Percentiles rank a stretch among this genome's conserved stretches.
These are phyloP conservation scores for Tethea ocularis DNA, from an alignment of 2,888 invertebrate genomes.

Conservation along the genomic window DNA sequence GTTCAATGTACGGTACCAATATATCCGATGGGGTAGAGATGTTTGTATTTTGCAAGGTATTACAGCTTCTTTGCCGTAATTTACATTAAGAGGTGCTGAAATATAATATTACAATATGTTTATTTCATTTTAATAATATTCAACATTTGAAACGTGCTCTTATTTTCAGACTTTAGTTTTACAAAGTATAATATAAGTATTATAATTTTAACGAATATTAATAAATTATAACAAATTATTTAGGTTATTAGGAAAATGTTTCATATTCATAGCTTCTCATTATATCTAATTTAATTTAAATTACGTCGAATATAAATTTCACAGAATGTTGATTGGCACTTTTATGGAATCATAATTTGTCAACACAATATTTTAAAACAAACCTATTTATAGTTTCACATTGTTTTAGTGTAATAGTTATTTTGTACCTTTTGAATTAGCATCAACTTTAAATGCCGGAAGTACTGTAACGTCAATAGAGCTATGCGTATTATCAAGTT, in stretches of 20 bases:
- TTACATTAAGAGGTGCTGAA: background rate
- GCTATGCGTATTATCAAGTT: background rate
- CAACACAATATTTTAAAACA: too few relatives aligned
- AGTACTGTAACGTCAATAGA: background rate
- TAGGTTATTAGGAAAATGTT: background rate
- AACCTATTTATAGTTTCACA: background rate
- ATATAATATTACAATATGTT: background rate
- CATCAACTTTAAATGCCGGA: background rate
- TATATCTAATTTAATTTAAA: too few relatives aligned
- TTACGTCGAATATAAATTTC: too few relatives aligned
- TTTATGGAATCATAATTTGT: too few relatives aligned
- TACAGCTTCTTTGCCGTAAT: background rate
- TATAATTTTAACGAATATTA: too few relatives aligned
- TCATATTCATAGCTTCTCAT: background rate
- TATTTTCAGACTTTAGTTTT: background rate
- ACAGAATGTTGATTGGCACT: too few relatives aligned
- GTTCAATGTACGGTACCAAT: constrained; percentile 1
- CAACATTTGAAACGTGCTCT: too few relatives aligned
- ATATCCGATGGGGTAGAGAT: background rate
- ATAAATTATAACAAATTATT: too few relatives aligned
- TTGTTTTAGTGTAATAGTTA: background rate
- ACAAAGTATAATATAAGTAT: too few relatives aligned
- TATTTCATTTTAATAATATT: background rate
- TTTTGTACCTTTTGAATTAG: background rate
- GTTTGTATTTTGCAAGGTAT: constrained; percentile 2